A percentile compares a stretch with the other conserved stretches of the same genome.
Conservation (phyloP, 2,113 vertebrate species). For the Etia nguti region DNA sequence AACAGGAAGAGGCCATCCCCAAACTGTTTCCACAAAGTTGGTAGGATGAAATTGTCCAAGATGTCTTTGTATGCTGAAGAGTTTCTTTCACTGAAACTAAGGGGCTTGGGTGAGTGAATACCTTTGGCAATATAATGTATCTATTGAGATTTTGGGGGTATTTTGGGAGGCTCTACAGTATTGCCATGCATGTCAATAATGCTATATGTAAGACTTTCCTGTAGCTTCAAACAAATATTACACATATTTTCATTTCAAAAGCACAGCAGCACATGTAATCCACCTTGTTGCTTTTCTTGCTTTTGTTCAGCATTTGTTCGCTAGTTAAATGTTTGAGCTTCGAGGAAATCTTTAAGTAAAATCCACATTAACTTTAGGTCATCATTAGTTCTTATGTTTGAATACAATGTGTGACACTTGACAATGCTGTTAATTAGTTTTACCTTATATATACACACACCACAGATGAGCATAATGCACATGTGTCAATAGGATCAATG, state of each 20-base stretch:
- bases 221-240: background rate
- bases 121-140: background rate
- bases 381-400: conserved; percentile 18
- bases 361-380: background rate
- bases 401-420: background rate
- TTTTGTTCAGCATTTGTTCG: background rate
- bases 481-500: conserved; percentile 51
- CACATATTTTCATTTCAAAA: background rate
- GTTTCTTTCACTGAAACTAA: background rate
- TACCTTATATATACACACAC: background rate
- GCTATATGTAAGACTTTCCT: background rate
- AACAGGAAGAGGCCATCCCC: background rate
- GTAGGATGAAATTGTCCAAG: background rate
- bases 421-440: conserved; percentile 22
- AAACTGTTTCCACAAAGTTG: background rate
- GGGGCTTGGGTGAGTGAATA: background rate
- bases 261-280: background rate
- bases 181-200: background rate
- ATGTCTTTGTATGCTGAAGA: background rate
- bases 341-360: background rate
- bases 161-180: background rate
- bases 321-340: background rate
- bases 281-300: background rate
- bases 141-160: background rate
- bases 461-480: conserved; percentile 28